Evolutionary conservation across 1,140 invertebrate genomes (phyloP), one percentile per base, ranked within the genome.

Genomic region (fruit fly (Drosophila melanogaster)): DNA sequence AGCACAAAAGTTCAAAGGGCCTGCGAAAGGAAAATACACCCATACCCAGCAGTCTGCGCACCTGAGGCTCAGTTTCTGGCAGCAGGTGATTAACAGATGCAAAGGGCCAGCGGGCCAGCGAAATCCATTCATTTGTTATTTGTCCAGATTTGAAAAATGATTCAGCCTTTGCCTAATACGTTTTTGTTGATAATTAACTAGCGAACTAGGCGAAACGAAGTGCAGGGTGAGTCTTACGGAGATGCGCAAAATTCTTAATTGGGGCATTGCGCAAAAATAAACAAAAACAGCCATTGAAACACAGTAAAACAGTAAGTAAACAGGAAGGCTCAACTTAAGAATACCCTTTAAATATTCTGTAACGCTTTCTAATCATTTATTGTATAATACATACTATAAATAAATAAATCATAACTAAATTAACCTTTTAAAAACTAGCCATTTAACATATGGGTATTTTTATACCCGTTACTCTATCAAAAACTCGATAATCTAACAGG

Each of bases 261-360:
- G 54, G 83, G 76, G 55, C 79, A 78, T 74, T 81, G 78, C 81
- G 81, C 81, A 86, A 86, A 87, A 87, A 76, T 81, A 81, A 87
- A 75, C 67, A 75, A 78, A 66, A 67, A 59, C 65, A 33, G 65
- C 53, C 14, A 70, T 67, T n/a, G 26, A 70, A 70, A 53, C 26
- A 26, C 46, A 53, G 59, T 33, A 55, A 62, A 35, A 44, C 41
- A 65, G 26, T 2, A 2, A 30, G 26, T 3, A 30, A 78, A 60
- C 19, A 41, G 19, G 26, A 47, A 40, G 47, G 53, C 17, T 43
- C 35, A 58, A 74, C 54, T 15, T 14, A 17, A 10, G 26, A 50
- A 46, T 70, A 30, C 24, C 35, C 37, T 37, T 44, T 6, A 1
- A 15, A 44, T 11, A 19, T 4, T 19, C 7, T 10, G 0, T 38